phyloP scores from a whole-genome alignment of 2,888 invertebrate genomes.

The Trachelus troglodyta region DNA sequence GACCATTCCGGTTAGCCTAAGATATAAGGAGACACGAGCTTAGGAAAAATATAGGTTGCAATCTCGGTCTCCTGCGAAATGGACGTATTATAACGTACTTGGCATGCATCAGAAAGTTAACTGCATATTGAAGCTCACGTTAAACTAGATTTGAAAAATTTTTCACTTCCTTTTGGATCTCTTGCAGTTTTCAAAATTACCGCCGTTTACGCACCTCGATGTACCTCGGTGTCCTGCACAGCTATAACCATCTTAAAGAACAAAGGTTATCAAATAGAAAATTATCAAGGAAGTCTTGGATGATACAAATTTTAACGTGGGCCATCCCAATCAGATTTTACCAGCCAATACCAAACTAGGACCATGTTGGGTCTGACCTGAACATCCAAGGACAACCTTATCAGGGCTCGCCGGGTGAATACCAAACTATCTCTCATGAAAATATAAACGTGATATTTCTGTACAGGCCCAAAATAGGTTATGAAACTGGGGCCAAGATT shows the following conservation, averaged over 20 bases:
- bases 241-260: not conserved
- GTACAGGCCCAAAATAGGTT: not conserved
- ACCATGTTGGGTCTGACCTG: too few species aligned
- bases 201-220: too few species aligned
- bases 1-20: constrained; percentile 22
- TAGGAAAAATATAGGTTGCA: constrained; percentile 48
- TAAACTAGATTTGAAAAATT: constrained; percentile 27
- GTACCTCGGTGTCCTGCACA: not conserved
- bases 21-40: constrained; percentile 34
- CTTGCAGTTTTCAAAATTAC: not conserved
- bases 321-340: too few species aligned
- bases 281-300: too few species aligned
- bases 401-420: too few species aligned
- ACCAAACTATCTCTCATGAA: too few species aligned
- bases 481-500: not conserved
- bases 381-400: too few species aligned
- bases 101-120: constrained; percentile 27
- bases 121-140: constrained; percentile 44
- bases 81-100: constrained; percentile 38
- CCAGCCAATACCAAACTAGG: too few species aligned
- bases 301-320: too few species aligned
- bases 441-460: not conserved
- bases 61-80: constrained; percentile 36
- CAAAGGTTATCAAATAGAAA: not conserved
- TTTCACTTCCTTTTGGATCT: constrained; percentile 13